These are phyloP conservation scores for Griposia aprilina DNA, from an alignment of 2,888 invertebrate genomes.

Conservation along the genomic window DNA sequence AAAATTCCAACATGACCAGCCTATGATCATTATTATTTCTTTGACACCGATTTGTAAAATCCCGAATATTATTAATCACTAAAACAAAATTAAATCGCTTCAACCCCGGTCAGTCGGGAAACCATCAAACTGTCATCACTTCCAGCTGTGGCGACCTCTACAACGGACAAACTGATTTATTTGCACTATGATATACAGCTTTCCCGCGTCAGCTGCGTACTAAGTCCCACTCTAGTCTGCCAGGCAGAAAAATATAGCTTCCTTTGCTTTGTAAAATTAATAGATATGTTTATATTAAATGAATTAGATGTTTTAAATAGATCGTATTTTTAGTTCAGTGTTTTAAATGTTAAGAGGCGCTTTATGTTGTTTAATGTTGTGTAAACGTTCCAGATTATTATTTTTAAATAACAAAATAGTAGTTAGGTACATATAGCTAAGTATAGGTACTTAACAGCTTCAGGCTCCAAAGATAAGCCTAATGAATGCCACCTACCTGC, in stretches of 20 bases:
- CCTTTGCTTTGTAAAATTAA: slow-evolving; percentile 56
- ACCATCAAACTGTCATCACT: slow-evolving; percentile 47
- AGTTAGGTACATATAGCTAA: background rate
- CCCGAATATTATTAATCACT: slow-evolving; percentile 20
- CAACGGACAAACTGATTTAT: slow-evolving; percentile 54
- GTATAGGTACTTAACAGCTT: background rate
- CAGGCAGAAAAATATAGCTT: slow-evolving; percentile 45
- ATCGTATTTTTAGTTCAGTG: slow-evolving; percentile 38
- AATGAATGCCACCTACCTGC: background rate
- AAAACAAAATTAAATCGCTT: slow-evolving; percentile 33
- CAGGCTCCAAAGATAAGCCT: background rate
- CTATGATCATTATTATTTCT: background rate
- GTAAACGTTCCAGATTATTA: slow-evolving; percentile 2
- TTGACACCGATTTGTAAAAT: background rate
- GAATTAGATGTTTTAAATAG: slow-evolving; percentile 48
- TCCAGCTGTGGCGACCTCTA: slow-evolving; percentile 58
- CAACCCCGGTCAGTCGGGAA: slow-evolving; percentile 53
- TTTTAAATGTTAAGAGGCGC: slow-evolving; percentile 12
- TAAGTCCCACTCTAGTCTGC: slow-evolving; percentile 12
- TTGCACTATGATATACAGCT: slow-evolving; percentile 35
- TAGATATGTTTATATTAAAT: slow-evolving; percentile 46
- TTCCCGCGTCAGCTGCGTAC: slow-evolving; percentile 16
- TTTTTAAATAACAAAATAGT: background rate
- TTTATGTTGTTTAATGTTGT: slow-evolving; percentile 15
- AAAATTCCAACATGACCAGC: background rate